phyloP scores from a whole-genome alignment of 2,888 invertebrate genomes.

The Digitonthophagus gazella region DNA sequence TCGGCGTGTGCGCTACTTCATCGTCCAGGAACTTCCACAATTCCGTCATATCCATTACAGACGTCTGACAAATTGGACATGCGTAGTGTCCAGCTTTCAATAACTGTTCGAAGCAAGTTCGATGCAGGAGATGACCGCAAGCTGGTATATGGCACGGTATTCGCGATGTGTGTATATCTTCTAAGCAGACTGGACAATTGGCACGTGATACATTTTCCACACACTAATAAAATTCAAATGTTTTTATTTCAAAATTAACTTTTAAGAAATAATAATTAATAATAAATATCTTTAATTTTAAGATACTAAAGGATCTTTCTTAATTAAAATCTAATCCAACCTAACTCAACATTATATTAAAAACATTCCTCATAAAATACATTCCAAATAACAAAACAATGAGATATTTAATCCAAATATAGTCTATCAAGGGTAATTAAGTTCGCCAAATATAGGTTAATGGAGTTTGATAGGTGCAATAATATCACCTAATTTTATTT shows the following conservation, averaged over 20 bases:
- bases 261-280: neutral
- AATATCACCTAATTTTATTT: neutral
- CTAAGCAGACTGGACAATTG: slow-evolving; percentile 87
- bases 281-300: no score
- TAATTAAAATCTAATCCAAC: neutral
- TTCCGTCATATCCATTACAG: slow-evolving; percentile 83
- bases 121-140: slow-evolving; percentile 85
- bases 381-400: neutral
- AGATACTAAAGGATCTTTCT: neutral
- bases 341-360: neutral
- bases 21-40: slow-evolving; percentile 80
- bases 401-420: neutral
- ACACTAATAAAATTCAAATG: slow-evolving; percentile 62
- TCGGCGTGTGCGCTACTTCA: slow-evolving; percentile 77
- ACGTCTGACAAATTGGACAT: slow-evolving; percentile 86
- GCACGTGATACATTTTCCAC: slow-evolving; percentile 85
- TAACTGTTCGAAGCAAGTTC: slow-evolving; percentile 80
- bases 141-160: slow-evolving; percentile 86
- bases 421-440: neutral
- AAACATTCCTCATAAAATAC: neutral
- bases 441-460: neutral
- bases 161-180: slow-evolving; percentile 88
- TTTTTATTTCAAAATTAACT: neutral
- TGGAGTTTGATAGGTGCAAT: neutral
- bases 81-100: slow-evolving; percentile 77